Base-by-base conservation (phyloP, 2,113 vertebrate species). In the Vulpes vulpes region DNA sequence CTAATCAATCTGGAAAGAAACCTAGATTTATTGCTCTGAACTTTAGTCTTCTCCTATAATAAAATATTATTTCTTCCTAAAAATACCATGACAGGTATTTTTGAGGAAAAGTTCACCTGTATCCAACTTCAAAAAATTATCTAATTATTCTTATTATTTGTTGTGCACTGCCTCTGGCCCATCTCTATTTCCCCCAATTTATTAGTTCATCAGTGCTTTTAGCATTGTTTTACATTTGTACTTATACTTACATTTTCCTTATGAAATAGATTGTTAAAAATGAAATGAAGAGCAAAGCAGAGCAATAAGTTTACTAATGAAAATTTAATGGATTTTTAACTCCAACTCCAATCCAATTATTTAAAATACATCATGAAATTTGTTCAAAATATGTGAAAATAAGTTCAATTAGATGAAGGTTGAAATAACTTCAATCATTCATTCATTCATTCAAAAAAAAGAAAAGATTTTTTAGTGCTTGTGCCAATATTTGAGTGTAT, bases 1-100 rank as follows among this genome's bases (percentile, higher is more conserved):
- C 9, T 65, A 79, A 78, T 71, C 85, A 89, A 80, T 76, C 23
- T 82, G 25, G 17, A 95, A 71, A 80, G 35, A 80, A 86, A 93
- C 25, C 30, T 78, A 91, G 62, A 91, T 91, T 93, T 93, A 83
- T 30, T 91, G 60, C 7, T 19, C 73, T 3, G 6, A 3, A 90
- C 16, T 89, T 89, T 76, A 49, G 43, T 10, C 81, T 78, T 83
- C n/a, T 76, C 10, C 43, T 88, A 3, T 79, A 88, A 93, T 96
- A 91, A 93, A 91, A 78, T 87, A 95, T 78, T 71, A 91, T 91
- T 86, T 93, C 30, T 17, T 92, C n/a, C 60, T 91, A 62, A 53
- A 84, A 89, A 64, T 12, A 87, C 3, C 19, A 64, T 22, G 65
- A 55, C 30, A 96, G 12, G 30, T 84, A 51, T 65, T 91, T 90